Evolutionary conservation across 2,113 vertebrate genomes (phyloP).

Genomic region (Cyanoderma ruficeps): DNA sequence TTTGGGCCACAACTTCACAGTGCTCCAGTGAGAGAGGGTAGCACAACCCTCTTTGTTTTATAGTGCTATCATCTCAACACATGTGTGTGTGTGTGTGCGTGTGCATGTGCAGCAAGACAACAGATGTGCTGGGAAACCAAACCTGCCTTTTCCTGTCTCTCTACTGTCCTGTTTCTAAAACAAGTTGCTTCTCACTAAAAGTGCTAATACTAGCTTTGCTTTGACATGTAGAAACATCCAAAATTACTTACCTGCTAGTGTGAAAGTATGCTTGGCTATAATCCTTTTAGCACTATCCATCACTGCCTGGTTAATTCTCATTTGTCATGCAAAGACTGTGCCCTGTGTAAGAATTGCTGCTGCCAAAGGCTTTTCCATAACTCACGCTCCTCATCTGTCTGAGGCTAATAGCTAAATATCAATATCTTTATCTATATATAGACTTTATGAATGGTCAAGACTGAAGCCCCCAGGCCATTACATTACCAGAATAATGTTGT

Average conservation of each 20-base stretch:
- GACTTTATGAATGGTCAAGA: background rate
- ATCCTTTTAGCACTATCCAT: background rate
- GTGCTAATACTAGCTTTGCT: background rate
- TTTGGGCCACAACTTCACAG: background rate
- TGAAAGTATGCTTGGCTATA: background rate
- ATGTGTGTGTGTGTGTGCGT: accelerated
- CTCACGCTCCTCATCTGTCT: background rate
- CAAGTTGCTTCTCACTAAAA: background rate
- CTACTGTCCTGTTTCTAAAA: background rate
- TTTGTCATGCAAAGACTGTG: background rate
- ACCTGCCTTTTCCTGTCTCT: background rate
- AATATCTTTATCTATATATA: background rate
- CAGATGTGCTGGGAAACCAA: background rate
- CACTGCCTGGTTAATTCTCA: constrained; percentile 5
- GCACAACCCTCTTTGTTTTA: background rate
- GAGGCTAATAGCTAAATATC: background rate
- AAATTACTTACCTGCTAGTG: background rate
- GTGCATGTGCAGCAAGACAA: background rate
- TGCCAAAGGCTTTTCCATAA: background rate
- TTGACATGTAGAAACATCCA: background rate
- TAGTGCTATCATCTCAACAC: background rate
- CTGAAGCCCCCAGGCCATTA: background rate
- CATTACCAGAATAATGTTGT: background rate
- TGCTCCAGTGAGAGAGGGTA: background rate
- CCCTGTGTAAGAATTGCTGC: background rate